Conservation (phyloP, 2,113 vertebrate species). For the Numenius arquata region DNA sequence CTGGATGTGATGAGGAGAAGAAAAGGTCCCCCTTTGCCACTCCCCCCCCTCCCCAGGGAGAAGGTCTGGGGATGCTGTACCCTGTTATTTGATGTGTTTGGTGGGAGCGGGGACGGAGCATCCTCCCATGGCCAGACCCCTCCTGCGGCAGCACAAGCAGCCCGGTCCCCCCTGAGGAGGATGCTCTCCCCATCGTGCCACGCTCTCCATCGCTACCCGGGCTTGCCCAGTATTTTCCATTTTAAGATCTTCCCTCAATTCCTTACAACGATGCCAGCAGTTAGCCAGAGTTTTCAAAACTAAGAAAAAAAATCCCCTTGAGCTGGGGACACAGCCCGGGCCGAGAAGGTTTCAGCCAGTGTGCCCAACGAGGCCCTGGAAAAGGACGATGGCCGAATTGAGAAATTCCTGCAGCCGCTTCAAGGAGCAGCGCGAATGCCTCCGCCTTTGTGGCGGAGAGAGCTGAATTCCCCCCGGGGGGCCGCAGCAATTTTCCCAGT, state of each 20-base stretch:
- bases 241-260: background rate
- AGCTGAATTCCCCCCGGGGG: slow-evolving; percentile 21
- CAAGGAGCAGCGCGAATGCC: slow-evolving; percentile 8
- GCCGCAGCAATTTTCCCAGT: slow-evolving; percentile 38
- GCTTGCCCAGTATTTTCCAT: slow-evolving; percentile 24
- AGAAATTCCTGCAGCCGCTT: slow-evolving; percentile 31
- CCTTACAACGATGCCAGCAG: background rate
- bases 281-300: background rate
- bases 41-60: background rate
- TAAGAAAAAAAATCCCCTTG: background rate
- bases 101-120: background rate
- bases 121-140: background rate
- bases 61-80: background rate
- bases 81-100: fast-evolving
- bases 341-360: background rate
- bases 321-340: background rate
- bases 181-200: background rate
- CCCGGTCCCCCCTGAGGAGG: background rate
- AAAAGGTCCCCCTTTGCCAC: background rate
- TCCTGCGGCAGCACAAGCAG: fast-evolving
- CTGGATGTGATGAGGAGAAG: background rate
- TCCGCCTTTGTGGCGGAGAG: background rate
- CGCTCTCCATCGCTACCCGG: fast-evolving
- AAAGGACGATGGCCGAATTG: background rate
- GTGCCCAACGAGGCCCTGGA: background rate